Percentiles rank a stretch among this genome's conserved stretches.
Conservation (phyloP, 2,888 invertebrate genomes). For the Camponotus fellah region DNA sequence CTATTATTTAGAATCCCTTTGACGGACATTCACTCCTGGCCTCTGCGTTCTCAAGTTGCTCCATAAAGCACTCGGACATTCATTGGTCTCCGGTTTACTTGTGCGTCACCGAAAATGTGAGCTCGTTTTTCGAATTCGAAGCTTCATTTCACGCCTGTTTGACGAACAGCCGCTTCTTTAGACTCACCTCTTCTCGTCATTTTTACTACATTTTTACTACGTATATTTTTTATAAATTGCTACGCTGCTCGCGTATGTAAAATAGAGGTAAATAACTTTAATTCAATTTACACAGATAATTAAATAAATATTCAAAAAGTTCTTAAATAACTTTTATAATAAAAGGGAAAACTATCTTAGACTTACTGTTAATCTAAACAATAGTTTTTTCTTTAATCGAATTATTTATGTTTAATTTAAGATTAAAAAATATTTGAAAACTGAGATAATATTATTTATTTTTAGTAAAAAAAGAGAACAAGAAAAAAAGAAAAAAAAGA, state of each 20-base stretch:
- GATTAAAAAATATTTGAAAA: not conserved
- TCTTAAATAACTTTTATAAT: not conserved
- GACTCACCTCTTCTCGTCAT: constrained; percentile 65
- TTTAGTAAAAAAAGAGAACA: not conserved
- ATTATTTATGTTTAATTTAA: not conserved
- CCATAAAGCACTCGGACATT: constrained; percentile 81
- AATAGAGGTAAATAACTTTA: not conserved
- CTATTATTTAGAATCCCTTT: constrained; percentile 84
- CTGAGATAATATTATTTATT: not conserved
- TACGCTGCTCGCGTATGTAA: too few species aligned
- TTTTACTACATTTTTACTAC: constrained; percentile 32
- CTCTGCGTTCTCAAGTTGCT: constrained; percentile 79
- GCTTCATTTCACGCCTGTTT: constrained; percentile 83
- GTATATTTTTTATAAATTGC: constrained; percentile 65
- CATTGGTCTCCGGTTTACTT: constrained; percentile 71
- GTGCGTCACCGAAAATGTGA: constrained; percentile 75
- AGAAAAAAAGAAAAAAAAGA: not conserved
- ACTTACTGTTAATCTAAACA: not conserved
- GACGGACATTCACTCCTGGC: constrained; percentile 76
- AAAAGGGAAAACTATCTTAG: not conserved
- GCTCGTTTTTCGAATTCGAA: constrained; percentile 71
- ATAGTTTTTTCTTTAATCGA: not conserved
- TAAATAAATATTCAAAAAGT: not conserved
- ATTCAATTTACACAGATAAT: not conserved
- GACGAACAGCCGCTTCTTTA: constrained; percentile 64